phyloP scores from a whole-genome alignment of 1,140 invertebrate species.

The Drosophila sproati region DNA sequence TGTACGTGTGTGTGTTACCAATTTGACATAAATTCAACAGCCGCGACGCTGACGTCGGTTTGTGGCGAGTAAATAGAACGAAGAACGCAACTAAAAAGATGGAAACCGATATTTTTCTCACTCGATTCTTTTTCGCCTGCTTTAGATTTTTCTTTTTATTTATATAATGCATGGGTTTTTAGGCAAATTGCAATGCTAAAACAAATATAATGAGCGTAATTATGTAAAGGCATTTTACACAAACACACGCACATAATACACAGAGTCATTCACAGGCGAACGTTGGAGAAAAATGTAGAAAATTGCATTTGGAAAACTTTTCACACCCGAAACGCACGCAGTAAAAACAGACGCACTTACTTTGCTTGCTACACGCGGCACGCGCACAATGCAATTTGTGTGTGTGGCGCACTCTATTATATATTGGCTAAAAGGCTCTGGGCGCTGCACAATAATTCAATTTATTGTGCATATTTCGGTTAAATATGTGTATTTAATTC shows the following conservation, averaged over 20 bases:
- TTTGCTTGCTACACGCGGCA: slow-evolving; percentile 20
- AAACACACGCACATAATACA: slow-evolving; percentile 12
- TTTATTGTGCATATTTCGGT: slow-evolving; percentile 70
- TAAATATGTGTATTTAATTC: slow-evolving; percentile 42
- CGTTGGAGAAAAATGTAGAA: slow-evolving; percentile 74
- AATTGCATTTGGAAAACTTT: slow-evolving; percentile 79
- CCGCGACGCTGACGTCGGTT: slow-evolving; percentile 75
- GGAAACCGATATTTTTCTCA: slow-evolving; percentile 63
- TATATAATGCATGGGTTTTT: slow-evolving; percentile 58
- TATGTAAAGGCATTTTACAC: slow-evolving; percentile 80
- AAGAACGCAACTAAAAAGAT: slow-evolving; percentile 65
- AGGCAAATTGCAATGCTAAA: slow-evolving; percentile 11
- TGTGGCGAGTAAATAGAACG: slow-evolving; percentile 77
- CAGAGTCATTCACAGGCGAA: slow-evolving; percentile 37
- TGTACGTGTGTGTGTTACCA: slow-evolving; percentile 62
- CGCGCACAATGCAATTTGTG: slow-evolving; percentile 3
- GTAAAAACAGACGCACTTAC: slow-evolving; percentile 43
- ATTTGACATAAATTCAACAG: slow-evolving; percentile 84
- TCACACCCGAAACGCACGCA: slow-evolving; percentile 57
- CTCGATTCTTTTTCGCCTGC: slow-evolving; percentile 16
- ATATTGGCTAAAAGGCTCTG: slow-evolving; percentile 29
- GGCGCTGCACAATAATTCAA: slow-evolving; percentile 63
- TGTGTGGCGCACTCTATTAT: background rate
- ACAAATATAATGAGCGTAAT: slow-evolving; percentile 52
- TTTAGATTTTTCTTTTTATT: slow-evolving; percentile 37